Evolutionary conservation across 2,888 invertebrate genomes (phyloP), one percentile per base, ranked within the genome.

Genomic region (Harpalus rufipes): DNA sequence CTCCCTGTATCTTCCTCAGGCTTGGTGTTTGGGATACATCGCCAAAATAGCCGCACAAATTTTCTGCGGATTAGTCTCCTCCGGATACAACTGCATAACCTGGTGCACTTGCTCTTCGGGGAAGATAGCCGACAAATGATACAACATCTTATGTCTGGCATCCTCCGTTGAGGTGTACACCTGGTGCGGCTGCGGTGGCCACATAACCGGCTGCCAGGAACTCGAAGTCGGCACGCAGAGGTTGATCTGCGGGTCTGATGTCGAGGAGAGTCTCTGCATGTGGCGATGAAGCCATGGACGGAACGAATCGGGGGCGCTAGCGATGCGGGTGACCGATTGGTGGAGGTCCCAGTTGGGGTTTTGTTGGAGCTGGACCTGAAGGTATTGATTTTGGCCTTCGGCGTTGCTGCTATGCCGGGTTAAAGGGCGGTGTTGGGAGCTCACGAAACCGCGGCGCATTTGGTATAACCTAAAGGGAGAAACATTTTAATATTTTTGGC

Each of bases 101-200:
- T 95, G 94, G 80, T 94, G 94, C n/a, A 85, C 98, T 89, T 97
- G 96, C 87, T 96, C 95, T 89, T 97, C 96, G 0, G 97, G 97
- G 91, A 99, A 99, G 85, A 98, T 95, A 81, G 96, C 96, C n/a
- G 96, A 95, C 86, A 99, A 92, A 90, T 98, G 97, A 91, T 95
- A 97, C 90, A 96, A 97, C 89, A 98, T 92, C 87, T 95, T 94
- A 39, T 95, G 93, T 0, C 97, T 93, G 18, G 95, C 94, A 88
- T 97, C 97, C 84, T 93, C 92, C n/a, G 72, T 25, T 10, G 44
- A 16, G 63, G 18, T 25, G 18, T 74, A 65, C 12, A 63, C 61
- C 41, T 68, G 68, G 87, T 86, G 59, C 86, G 86, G 63, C 86
- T 85, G 21, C 85, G 88, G 78, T 18, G 21, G 82, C 79, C 86